Percentiles rank a stretch among this genome's conserved stretches.
Conservation (phyloP, 2,113 vertebrate species). For the Meles meles region DNA sequence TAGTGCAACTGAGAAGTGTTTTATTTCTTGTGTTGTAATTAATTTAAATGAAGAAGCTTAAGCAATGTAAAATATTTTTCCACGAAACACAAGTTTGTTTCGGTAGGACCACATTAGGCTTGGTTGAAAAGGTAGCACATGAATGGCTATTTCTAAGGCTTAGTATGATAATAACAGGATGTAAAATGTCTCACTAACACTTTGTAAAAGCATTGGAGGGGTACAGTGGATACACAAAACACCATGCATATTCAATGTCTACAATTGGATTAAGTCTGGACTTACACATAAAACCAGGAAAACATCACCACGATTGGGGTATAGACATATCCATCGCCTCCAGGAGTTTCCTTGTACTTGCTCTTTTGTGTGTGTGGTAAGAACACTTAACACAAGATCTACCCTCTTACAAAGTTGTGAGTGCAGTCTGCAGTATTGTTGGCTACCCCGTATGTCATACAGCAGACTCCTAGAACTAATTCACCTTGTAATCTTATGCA, state of each 20-base stretch:
- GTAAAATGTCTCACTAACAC: not conserved
- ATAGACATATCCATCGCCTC: not conserved
- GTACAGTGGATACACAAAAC: not conserved
- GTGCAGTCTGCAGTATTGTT: too few relatives aligned
- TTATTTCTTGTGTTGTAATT: not conserved
- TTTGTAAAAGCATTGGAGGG: not conserved
- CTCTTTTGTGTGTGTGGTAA: not conserved
- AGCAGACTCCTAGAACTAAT: not conserved
- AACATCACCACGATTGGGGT: not conserved
- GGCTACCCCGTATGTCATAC: not conserved
- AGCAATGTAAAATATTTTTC: not conserved
- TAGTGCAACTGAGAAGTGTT: not conserved
- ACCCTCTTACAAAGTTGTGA: not conserved
- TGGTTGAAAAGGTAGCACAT: not conserved
- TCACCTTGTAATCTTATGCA: not conserved
- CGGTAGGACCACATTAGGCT: not conserved
- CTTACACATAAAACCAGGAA: not conserved
- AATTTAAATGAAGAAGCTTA: not conserved
- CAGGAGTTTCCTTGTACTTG: not conserved
- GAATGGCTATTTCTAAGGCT: not conserved
- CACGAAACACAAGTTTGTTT: conserved; percentile 15
- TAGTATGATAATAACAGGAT: not conserved
- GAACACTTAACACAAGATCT: not conserved
- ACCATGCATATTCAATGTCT: not conserved
- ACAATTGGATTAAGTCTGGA: not conserved